Percentiles rank a stretch among this genome's conserved stretches.
These are phyloP conservation scores for Axea sp. DNA, from an alignment of 2,888 invertebrate species.

Conservation along the genomic window DNA sequence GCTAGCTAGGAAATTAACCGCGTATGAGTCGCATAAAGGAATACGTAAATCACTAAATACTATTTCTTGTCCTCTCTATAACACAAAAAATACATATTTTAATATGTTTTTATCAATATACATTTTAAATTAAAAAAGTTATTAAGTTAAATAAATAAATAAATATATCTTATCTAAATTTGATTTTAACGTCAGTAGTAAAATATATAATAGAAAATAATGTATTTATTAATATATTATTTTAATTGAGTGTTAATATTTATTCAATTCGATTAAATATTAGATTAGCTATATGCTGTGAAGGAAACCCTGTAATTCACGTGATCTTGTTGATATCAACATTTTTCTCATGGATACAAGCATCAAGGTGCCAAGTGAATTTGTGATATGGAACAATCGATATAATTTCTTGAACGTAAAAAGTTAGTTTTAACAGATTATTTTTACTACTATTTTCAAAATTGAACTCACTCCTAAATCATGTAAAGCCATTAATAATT, in stretches of 20 bases:
- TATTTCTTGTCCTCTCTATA: conserved; percentile 77
- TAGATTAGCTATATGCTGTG: conserved; percentile 92
- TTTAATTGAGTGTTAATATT: too few relatives aligned
- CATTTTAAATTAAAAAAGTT: too few relatives aligned
- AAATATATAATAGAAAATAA: neutral
- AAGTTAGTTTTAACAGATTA: neutral
- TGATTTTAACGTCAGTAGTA: too few relatives aligned
- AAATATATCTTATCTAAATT: neutral
- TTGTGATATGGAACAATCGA: conserved; percentile 99
- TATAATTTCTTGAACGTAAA: conserved; percentile 89
- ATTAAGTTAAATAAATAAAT: neutral
- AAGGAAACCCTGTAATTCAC: conserved; percentile 95
- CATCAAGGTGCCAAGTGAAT: conserved; percentile 99
- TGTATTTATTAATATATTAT: neutral
- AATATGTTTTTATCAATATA: neutral
- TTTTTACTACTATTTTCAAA: neutral
- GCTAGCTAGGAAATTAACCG: conserved; percentile 95
- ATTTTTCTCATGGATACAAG: conserved; percentile 97
- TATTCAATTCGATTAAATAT: neutral
- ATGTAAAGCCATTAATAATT: conserved; percentile 97
- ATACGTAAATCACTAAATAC: conserved; percentile 96
- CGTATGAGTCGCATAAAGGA: conserved; percentile 98
- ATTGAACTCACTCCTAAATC: conserved; percentile 89
- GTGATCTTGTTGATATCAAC: conserved; percentile 97
- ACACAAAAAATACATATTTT: too few relatives aligned